Evolutionary conservation across 2,888 invertebrate genomes (phyloP), one percentile per base, ranked within the genome.

Genomic region (Fragum fragum): DNA sequence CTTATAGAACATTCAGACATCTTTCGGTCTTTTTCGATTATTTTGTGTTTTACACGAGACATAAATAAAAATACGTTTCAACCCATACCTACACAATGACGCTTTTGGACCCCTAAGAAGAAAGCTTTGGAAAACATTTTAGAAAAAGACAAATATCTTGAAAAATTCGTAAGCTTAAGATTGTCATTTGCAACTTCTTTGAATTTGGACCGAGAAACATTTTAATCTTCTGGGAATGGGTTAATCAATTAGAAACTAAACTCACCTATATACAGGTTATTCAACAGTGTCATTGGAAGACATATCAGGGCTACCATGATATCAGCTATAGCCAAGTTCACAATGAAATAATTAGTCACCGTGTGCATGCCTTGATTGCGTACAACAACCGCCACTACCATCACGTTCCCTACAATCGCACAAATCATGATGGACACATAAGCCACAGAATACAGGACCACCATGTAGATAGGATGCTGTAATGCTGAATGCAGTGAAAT

Each of bases 341-440:
- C 91, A 74, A 92, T 92, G 87, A 93, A 91, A 81, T 90, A 91
- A 75, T 92, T 91, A 61, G 95, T 94, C 18, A 94, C 94, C 3
- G 90, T 93, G 78, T 94, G 90, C 94, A 94, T 94, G 36, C 92
- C 81, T 1, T 92, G 92, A 6, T 92, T 92, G 42, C 91, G 87
- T 53, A 88, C 80, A 9, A 94, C 94, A 0, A 94, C 93, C 6
- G 91, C 87, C 11, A 94, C 92, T 11, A 94, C 94, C 87, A 94
- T 92, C 29, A 91, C 85, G 75, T 94, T 94, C 9, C 94, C 94
- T 18, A 93, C 80, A 5, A 94, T 85, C 14, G 94, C 94, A 21
- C 92, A 82, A 1, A 93, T 73, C 85, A 94, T 94, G 9, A 94
- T 93, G 26, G 91, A 73, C 11, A 89, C 83, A 85, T 94, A 94